Conservation (phyloP, 2,888 invertebrate genomes). For the Agonopterix alstromeriana region DNA sequence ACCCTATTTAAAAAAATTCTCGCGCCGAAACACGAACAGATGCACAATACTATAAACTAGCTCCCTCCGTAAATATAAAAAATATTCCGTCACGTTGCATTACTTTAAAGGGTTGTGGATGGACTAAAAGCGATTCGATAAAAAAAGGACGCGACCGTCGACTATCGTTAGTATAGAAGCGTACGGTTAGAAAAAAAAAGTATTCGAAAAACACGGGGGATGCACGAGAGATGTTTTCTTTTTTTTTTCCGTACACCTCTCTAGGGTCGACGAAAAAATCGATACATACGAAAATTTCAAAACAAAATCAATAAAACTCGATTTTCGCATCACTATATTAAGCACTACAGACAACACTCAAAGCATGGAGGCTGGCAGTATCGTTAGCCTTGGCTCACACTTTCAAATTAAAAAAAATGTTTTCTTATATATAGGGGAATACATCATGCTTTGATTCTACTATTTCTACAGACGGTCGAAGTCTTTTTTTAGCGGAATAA, state of each 20-base stretch:
- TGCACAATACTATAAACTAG: slow-evolving; percentile 71
- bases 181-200: slow-evolving; percentile 58
- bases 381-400: slow-evolving; percentile 39
- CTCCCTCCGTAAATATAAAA: slow-evolving; percentile 55
- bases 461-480: slow-evolving; percentile 23
- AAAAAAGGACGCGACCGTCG: slow-evolving; percentile 46
- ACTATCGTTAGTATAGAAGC: slow-evolving; percentile 65
- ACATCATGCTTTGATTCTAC: slow-evolving; percentile 55
- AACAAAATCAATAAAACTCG: no score
- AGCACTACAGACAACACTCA: slow-evolving; percentile 65
- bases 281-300: slow-evolving; percentile 21
- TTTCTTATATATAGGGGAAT: slow-evolving; percentile 38
- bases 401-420: slow-evolving; percentile 29
- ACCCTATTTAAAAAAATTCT: slow-evolving; percentile 27
- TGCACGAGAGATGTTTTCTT: slow-evolving; percentile 57
- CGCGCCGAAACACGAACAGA: slow-evolving; percentile 62
- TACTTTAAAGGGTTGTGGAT: slow-evolving; percentile 70
- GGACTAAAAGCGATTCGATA: slow-evolving; percentile 46
- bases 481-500: slow-evolving; percentile 9
- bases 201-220: slow-evolving; percentile 61
- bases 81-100: slow-evolving; percentile 59
- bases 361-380: slow-evolving; percentile 55
- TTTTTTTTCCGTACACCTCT: slow-evolving; percentile 52
- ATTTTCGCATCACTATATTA: slow-evolving; percentile 25
- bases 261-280: slow-evolving; percentile 28